Conservation (phyloP, 2,113 vertebrate genomes). For the Malurus elegans region DNA sequence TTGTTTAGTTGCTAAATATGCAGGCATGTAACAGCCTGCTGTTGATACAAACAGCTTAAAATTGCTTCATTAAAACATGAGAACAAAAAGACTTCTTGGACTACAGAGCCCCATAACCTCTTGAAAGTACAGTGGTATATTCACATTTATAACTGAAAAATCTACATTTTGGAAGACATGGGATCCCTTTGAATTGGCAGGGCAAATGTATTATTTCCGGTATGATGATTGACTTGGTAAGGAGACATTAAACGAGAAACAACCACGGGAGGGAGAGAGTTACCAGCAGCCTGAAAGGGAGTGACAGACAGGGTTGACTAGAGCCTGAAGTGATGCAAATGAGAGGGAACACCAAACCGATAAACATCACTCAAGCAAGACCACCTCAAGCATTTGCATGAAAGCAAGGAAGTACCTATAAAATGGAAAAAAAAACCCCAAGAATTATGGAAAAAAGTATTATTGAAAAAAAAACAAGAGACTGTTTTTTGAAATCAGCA, state of each 20-base stretch:
- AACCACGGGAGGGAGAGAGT: neutral
- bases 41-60: neutral
- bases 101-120: neutral
- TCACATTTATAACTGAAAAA: neutral
- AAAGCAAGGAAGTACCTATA: neutral
- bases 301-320: neutral
- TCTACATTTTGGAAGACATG: neutral
- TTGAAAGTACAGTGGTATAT: neutral
- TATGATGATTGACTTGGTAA: neutral
- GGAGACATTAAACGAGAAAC: neutral
- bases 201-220: neutral
- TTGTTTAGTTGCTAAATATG: neutral
- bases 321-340: neutral
- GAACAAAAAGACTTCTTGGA: neutral
- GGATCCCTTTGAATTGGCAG: neutral
- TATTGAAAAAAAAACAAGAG: neutral
- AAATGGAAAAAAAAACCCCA: neutral
- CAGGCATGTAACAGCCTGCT: neutral
- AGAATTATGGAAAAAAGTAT: too few relatives aligned
- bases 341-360: neutral
- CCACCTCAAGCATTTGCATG: neutral
- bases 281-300: neutral
- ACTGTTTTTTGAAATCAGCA: neutral
- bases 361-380: neutral
- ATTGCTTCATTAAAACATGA: accelerated